Percentiles rank a stretch among this genome's conserved stretches.
These are phyloP conservation scores for Peromyscus aztecus DNA, from an alignment of 2,797 vertebrate genomes.

Conservation along the genomic window DNA sequence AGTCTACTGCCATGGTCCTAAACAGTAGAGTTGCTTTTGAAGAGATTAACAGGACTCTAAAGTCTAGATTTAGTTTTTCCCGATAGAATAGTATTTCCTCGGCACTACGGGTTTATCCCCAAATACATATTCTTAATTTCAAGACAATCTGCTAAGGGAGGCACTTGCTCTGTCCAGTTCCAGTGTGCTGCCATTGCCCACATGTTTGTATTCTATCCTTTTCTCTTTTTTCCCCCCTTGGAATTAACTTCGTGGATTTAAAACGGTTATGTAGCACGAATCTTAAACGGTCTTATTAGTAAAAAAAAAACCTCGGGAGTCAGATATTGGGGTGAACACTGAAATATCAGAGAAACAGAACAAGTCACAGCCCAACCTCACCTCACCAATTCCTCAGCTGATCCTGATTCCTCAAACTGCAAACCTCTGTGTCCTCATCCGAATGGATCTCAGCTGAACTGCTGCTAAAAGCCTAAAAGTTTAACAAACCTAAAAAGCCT, in stretches of 20 bases:
- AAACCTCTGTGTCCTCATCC: too few relatives aligned
- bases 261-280: too few relatives aligned
- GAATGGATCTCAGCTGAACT: too few relatives aligned
- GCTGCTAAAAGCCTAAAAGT: too few relatives aligned
- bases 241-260: neutral
- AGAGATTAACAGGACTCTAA: neutral
- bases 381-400: too few relatives aligned
- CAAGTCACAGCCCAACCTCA: too few relatives aligned
- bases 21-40: neutral
- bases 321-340: too few relatives aligned
- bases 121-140: constrained; percentile 48
- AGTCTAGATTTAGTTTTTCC: neutral
- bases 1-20: neutral
- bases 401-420: too few relatives aligned
- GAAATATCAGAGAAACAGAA: too few relatives aligned
- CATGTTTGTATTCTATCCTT: neutral
- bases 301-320: too few relatives aligned
- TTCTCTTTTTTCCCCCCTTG: neutral
- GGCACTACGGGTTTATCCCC: neutral
- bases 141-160: constrained; percentile 36
- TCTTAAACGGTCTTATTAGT: too few relatives aligned
- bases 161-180: constrained; percentile 16
- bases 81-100: neutral
- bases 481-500: too few relatives aligned
- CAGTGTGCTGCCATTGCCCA: neutral